phyloP scores from a whole-genome alignment of 2,888 invertebrate species.

The Hydropsyche betteni region DNA sequence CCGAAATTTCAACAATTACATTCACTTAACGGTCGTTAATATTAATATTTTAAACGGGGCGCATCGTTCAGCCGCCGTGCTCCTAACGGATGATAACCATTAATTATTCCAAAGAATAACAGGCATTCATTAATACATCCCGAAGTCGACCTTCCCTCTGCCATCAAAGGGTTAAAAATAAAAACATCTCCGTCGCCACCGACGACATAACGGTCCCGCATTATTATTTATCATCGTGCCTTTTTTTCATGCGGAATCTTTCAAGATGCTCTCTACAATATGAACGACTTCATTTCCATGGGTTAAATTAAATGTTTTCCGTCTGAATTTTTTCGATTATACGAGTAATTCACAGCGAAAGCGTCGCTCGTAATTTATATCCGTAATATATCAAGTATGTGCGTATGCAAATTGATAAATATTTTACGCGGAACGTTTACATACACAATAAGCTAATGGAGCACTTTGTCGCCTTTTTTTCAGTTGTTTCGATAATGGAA shows the following conservation, averaged over 20 bases:
- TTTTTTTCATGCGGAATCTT: not conserved
- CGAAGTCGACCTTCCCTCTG: constrained; percentile 13
- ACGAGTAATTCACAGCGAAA: constrained; percentile 16
- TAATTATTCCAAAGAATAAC: constrained; percentile 45
- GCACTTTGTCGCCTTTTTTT: constrained; percentile 18
- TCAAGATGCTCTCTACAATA: too few relatives aligned
- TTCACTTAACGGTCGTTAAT: constrained; percentile 49
- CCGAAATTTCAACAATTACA: constrained; percentile 46
- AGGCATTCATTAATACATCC: constrained; percentile 36
- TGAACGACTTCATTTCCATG: too few relatives aligned
- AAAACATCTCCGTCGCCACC: not conserved
- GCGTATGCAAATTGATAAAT: constrained; percentile 48
- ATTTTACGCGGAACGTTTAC: constrained; percentile 39
- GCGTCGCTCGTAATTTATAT: constrained; percentile 39
- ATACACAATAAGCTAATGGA: constrained; percentile 47
- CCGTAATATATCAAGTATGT: constrained; percentile 41
- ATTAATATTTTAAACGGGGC: constrained; percentile 44
- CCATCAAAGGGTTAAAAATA: constrained; percentile 19
- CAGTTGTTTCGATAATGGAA: constrained; percentile 15
- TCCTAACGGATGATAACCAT: constrained; percentile 43
- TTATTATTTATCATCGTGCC: not conserved
- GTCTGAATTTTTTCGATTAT: constrained; percentile 8
- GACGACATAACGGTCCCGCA: not conserved
- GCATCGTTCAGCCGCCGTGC: constrained; percentile 39
- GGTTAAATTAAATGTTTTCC: too few relatives aligned